These are phyloP conservation scores for Amblyraja radiata DNA, from an alignment of 2,797 vertebrate species.

Conservation along the genomic window DNA sequence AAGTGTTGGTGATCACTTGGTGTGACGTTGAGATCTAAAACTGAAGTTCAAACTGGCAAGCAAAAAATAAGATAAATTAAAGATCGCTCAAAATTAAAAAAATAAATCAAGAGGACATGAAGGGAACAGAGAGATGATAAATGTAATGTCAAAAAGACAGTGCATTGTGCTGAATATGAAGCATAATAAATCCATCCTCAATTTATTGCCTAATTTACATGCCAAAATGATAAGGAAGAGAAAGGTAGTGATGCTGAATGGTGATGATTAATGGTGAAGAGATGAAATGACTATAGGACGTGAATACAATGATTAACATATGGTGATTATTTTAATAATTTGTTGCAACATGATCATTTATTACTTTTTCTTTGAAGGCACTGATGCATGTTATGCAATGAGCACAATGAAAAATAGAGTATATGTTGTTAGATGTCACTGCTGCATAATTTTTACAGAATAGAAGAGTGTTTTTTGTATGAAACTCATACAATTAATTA, in stretches of 20 bases:
- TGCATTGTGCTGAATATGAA: not conserved
- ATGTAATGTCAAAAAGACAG: not conserved
- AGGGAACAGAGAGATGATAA: not conserved
- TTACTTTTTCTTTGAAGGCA: not conserved
- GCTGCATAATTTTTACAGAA: not conserved
- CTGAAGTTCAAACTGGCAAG: not conserved
- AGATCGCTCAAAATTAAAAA: not conserved
- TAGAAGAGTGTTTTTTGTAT: not conserved
- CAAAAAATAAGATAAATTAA: not conserved
- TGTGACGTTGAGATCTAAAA: not conserved
- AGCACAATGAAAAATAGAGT: not conserved
- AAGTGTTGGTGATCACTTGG: not conserved
- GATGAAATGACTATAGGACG: not conserved
- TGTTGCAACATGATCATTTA: not conserved
- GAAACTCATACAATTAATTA: not conserved
- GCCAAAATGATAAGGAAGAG: not conserved
- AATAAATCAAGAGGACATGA: not conserved
- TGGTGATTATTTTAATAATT: not conserved
- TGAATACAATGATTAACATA: constrained; percentile 13
- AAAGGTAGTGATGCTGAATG: no score
- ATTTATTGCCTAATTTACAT: not conserved
- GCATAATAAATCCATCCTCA: not conserved
- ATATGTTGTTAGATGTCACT: not conserved
- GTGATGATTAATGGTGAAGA: not conserved
- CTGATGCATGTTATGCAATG: not conserved